phyloP scores from a whole-genome alignment of 2,888 invertebrate species.

The Pseudoips prasinana region DNA sequence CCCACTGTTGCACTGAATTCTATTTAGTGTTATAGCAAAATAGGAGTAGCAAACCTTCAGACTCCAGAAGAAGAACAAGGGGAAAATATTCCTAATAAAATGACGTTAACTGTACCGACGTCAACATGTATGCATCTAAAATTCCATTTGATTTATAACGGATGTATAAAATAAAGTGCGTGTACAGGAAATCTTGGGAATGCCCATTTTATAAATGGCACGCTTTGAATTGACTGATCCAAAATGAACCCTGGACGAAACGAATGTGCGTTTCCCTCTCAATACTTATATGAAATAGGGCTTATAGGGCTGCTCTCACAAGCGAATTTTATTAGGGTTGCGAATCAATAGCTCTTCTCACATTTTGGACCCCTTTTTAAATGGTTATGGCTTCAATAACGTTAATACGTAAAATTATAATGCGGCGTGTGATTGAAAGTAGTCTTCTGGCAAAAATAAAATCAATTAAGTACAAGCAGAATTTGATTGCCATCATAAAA shows the following conservation, averaged over 20 bases:
- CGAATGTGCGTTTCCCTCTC: slow-evolving; percentile 54
- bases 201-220: slow-evolving; percentile 38
- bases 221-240: slow-evolving; percentile 51
- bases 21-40: too few species aligned
- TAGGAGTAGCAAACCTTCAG: too few species aligned
- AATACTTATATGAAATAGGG: slow-evolving; percentile 60
- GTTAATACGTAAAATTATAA: too few species aligned
- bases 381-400: slow-evolving; percentile 52
- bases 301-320: slow-evolving; percentile 39
- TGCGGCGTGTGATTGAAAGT: too few species aligned
- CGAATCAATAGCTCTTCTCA: slow-evolving; percentile 65
- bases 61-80: too few species aligned
- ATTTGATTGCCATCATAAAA: too few species aligned
- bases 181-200: slow-evolving; percentile 21
- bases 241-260: slow-evolving; percentile 54
- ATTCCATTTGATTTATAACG: slow-evolving; percentile 2
- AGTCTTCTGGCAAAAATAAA: too few species aligned
- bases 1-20: too few species aligned
- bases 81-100: too few species aligned
- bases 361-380: slow-evolving; percentile 51
- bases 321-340: slow-evolving; percentile 74
- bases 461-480: too few species aligned
- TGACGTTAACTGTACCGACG: too few species aligned
- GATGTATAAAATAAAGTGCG: slow-evolving; percentile 7
- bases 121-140: background rate